Percentiles rank a stretch among this genome's conserved stretches.
These are phyloP conservation scores for Cephus pygmeus DNA, from an alignment of 2,888 invertebrate species.

Conservation along the genomic window DNA sequence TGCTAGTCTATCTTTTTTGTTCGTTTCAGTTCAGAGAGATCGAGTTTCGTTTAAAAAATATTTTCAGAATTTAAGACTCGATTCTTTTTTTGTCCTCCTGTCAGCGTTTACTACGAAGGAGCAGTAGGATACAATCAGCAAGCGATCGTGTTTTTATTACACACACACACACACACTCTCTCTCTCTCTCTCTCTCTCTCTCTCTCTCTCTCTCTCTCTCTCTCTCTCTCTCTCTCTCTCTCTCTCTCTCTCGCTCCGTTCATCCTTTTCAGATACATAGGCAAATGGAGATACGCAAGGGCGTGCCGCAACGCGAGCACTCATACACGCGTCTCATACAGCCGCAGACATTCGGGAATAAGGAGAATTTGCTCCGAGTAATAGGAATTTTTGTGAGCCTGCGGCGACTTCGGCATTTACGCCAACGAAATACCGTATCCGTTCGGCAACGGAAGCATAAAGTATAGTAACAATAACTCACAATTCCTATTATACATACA, in stretches of 20 bases:
- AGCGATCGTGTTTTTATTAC: conserved; percentile 11
- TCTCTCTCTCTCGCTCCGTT: neutral
- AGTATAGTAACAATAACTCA: conserved; percentile 38
- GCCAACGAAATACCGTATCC: neutral
- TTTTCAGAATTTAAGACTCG: neutral
- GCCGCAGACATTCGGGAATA: neutral
- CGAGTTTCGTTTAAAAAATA: neutral
- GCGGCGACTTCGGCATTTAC: neutral
- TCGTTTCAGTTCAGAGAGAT: neutral
- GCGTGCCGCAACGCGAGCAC: neutral
- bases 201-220: neutral
- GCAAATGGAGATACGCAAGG: neutral
- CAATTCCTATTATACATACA: conserved; percentile 44
- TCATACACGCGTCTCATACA: neutral
- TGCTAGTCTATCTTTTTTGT: neutral
- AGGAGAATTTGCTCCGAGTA: neutral
- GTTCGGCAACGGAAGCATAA: conserved; percentile 7
- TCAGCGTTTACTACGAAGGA: conserved; percentile 9
- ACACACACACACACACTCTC: neutral
- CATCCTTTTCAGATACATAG: neutral
- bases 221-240: conserved; percentile 1
- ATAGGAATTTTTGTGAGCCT: neutral
- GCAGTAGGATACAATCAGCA: conserved; percentile 9
- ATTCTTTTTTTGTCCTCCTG: conserved; percentile 15
- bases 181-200: neutral